Base-by-base conservation (phyloP, 2,888 invertebrate genomes). In the Drosophila maculinotata region DNA sequence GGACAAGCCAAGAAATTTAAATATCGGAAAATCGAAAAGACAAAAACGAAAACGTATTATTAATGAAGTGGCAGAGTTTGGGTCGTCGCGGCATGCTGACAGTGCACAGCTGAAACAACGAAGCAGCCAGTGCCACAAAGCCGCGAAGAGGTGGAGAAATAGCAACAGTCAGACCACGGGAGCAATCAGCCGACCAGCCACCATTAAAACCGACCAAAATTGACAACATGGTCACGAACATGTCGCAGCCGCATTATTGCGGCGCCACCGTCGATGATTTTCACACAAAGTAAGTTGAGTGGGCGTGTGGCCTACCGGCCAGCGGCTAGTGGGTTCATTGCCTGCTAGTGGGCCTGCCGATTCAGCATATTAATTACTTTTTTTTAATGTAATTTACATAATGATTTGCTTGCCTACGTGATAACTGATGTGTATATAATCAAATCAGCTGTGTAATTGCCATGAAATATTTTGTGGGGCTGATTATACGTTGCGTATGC, bases 261-360 rank as follows among this genome's bases (percentile, higher is more conserved):
- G 91, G 91, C 69, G 73, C 89, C 45, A 87, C 85, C 65, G 73
- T 91, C 76, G 91, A 91, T 81, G 87, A 90, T 79, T 91, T 91
- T 73, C 91, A 91, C 77, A 91, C 91, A 53, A 87, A 88, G 91
- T 91, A 78, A 90, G 90, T 87, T 47, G 0, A 26, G 38, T 10
- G 41, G n/a, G 31, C 3, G 31, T 39, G 15, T 8, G 51, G 28
- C 1, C 15, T 1, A 12, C n/a, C 1, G 36, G 12, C 14, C 38
- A 30, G 15, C 2, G 38, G 30, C 10, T 15, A 17, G 26, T 23
- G 15, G 44, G 33, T 30, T 36, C 42, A 42, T 48, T 49, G 47
- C 33, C 42, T 31, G 15, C 31, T 12, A 23, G 47, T 42, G 38
- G 17, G 31, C 35, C 14, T 45, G 58, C 30, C 36, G 53, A 60